Base-by-base conservation (phyloP, 2,888 invertebrate species). In the Deilephila elpenor region DNA sequence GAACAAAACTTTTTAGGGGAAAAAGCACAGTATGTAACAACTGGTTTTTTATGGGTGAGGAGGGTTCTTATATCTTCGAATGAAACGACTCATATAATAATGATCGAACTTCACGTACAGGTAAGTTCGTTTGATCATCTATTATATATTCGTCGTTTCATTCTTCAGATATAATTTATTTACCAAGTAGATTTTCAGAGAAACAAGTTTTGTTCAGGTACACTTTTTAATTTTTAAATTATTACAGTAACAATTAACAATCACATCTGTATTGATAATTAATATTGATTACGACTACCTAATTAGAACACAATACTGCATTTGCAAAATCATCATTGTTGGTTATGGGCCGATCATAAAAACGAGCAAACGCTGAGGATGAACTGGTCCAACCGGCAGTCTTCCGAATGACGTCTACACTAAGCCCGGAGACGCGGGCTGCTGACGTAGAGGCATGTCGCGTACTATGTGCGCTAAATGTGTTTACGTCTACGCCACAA, bases 321-420 rank as follows among this genome's bases (percentile, higher is more conserved):
- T 56, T 56, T 56, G 56, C 19, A 56, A 56, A 56, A 56, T 56
- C 19, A 19, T 56, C 44, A 44, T 67, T 44, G 44, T 67, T 44
- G n/a, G 19, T 34, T n/a, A 67, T 44, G 6, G 34, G n/a, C 6
- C 67, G 51, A 44, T 67, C 56, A 19, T 56, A 56, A 56, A 56
- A 56, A 56, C 56, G 56, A 56, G 56, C 56, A 56, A 56, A 56
- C 4, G 56, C n/a, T 56, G 56, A 56, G 56, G 56, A 56, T 56
- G 56, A 19, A 5, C n/a, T n/a, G n/a, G 73, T 70, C 73, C 73
- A 73, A 25, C 73, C 73, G 3, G 73, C 70, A 7, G 73, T 70
- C 25, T 73, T 70, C 6, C 70, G 56, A 37, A 73, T 73, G 0
- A 44, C 70, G 25, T 56, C 56, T n/a, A 56, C 56, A 56, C 56